Conservation (phyloP, 2,888 invertebrate genomes). For the Heteropelma amictum region DNA sequence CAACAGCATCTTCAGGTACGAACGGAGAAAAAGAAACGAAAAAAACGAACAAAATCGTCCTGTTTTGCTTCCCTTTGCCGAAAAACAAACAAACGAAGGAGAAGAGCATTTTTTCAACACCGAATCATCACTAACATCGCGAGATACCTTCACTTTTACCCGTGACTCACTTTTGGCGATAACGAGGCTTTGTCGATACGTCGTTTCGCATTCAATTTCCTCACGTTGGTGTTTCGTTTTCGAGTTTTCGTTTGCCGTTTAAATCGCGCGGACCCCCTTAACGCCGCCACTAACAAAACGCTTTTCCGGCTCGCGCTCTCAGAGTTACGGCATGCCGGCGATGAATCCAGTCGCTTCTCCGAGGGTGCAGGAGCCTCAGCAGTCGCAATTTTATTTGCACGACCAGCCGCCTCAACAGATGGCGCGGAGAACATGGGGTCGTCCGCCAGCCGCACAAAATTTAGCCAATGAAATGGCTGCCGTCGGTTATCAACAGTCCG, state of each 20-base stretch:
- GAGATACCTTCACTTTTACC: too few species aligned
- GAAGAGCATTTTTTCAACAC: not conserved
- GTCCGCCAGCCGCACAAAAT: constrained; percentile 77
- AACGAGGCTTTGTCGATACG: too few species aligned
- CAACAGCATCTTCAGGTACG: constrained; percentile 74
- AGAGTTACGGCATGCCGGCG: constrained; percentile 70
- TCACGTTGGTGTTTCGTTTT: not conserved
- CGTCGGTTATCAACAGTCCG: constrained; percentile 71
- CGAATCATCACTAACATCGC: not conserved
- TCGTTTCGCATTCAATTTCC: too few species aligned
- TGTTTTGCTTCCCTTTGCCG: not conserved
- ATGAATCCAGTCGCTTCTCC: constrained; percentile 70
- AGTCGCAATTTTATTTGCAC: constrained; percentile 88
- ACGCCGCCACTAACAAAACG: constrained; percentile 26
- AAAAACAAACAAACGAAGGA: too few species aligned
- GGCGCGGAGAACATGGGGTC: constrained; percentile 79
- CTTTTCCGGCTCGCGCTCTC: too few species aligned
- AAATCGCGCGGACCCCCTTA: too few species aligned
- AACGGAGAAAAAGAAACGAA: too few species aligned
- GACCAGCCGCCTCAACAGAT: constrained; percentile 80
- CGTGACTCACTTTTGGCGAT: too few species aligned
- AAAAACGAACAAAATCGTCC: not conserved
- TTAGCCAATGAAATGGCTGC: constrained; percentile 75
- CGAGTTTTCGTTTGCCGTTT: not conserved
- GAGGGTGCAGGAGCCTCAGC: constrained; percentile 74